Percentiles rank a stretch among this genome's conserved stretches.
These are phyloP conservation scores for Coleophora flavipennella DNA, from an alignment of 2,888 invertebrate genomes.

Conservation along the genomic window DNA sequence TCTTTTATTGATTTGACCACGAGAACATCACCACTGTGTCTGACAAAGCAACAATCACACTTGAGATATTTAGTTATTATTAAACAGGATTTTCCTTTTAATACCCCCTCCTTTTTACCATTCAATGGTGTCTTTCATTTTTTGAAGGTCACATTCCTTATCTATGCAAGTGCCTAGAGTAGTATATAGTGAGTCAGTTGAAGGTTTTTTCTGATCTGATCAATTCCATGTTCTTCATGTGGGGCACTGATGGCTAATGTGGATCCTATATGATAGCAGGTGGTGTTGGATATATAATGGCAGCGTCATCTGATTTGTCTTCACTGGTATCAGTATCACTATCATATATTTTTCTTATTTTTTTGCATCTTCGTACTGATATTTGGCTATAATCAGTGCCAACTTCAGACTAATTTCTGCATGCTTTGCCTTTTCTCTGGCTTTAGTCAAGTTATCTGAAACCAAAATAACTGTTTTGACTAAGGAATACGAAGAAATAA, in stretches of 20 bases:
- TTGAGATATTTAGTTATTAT: neutral
- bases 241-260: neutral
- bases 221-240: no score
- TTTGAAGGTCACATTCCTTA: neutral
- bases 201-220: no score
- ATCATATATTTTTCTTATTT: conserved; percentile 2
- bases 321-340: neutral
- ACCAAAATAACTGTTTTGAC: neutral
- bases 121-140: neutral
- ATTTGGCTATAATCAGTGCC: neutral
- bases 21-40: neutral
- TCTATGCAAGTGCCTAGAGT: no score
- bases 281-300: conserved; percentile 1
- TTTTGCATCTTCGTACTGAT: conserved; percentile 1
- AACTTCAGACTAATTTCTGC: conserved; percentile 7
- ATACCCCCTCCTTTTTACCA: neutral
- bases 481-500: no score
- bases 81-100: neutral
- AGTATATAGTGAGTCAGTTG: neutral
- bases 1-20: neutral
- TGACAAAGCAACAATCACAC: conserved; percentile 1
- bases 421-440: conserved; percentile 6
- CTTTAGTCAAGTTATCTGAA: conserved; percentile 4
- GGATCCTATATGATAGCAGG: neutral
- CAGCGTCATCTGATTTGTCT: neutral